Evolutionary conservation across 1,140 invertebrate species (phyloP).

Genomic region (Propsilocerus akamusi): DNA sequence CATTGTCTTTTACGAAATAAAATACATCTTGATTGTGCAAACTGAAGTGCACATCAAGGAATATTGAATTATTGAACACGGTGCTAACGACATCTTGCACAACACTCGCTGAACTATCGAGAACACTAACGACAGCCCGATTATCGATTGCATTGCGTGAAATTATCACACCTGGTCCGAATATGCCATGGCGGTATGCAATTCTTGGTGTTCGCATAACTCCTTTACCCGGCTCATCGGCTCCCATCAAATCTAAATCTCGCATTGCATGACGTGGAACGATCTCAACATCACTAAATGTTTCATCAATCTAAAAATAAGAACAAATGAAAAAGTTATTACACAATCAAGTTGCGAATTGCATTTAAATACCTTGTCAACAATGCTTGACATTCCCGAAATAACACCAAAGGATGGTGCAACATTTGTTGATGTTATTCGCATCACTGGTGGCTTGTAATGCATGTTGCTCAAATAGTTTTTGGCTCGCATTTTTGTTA

Average conservation of each 20-base stretch:
- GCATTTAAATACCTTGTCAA: conserved; percentile 51
- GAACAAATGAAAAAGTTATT: conserved; percentile 7
- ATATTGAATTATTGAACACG: conserved; percentile 83
- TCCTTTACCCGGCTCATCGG: too few relatives aligned
- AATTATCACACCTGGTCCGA: conserved; percentile 77
- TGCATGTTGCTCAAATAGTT: conserved; percentile 56
- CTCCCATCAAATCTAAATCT: too few relatives aligned
- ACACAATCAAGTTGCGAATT: background rate
- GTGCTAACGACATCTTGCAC: conserved; percentile 83
- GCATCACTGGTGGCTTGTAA: conserved; percentile 49
- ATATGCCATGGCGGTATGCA: conserved; percentile 64
- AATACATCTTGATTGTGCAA: conserved; percentile 86
- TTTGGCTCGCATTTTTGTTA: conserved; percentile 66
- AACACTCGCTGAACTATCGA: conserved; percentile 69
- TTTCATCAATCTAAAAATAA: conserved; percentile 43
- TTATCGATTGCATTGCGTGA: conserved; percentile 62
- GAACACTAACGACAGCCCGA: conserved; percentile 63
- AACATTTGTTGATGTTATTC: conserved; percentile 51
- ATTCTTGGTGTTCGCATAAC: conserved; percentile 54
- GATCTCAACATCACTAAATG: conserved; percentile 64
- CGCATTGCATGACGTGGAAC: conserved; percentile 43
- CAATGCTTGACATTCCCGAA: conserved; percentile 71
- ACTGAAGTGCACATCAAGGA: conserved; percentile 80
- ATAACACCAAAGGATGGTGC: conserved; percentile 74
- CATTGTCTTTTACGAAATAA: conserved; percentile 88